Conservation (phyloP, 2,888 invertebrate species). For the Tetrapedia diversipes region DNA sequence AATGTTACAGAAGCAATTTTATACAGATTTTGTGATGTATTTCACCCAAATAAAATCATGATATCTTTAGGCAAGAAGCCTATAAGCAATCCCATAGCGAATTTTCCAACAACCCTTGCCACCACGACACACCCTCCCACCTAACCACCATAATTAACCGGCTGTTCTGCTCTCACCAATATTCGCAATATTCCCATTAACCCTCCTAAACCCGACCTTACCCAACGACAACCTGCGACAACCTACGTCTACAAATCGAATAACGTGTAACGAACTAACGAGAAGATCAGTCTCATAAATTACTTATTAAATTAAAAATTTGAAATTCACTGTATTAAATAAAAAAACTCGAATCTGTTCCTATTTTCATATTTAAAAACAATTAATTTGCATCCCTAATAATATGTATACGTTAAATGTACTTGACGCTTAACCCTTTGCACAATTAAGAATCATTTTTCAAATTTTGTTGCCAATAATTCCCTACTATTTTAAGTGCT, state of each 20-base stretch:
- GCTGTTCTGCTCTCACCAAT: constrained; percentile 70
- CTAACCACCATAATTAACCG: constrained; percentile 72
- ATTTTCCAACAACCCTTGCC: constrained; percentile 50
- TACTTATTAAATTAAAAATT: neutral
- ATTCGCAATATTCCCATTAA: constrained; percentile 77
- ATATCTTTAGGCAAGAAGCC: too few relatives aligned
- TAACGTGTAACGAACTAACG: constrained; percentile 75
- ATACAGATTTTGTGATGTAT: neutral
- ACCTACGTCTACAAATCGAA: constrained; percentile 73
- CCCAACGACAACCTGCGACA: constrained; percentile 63
- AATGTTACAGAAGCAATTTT: neutral
- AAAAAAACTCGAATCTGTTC: too few relatives aligned
- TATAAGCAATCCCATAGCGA: constrained; percentile 35
- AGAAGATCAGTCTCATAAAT: too few relatives aligned
- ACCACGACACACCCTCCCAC: constrained; percentile 27
- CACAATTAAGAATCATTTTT: too few relatives aligned
- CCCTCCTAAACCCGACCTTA: constrained; percentile 68
- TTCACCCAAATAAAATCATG: neutral
- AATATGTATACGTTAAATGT: too few relatives aligned
- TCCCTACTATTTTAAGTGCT: too few relatives aligned
- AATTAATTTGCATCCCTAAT: too few relatives aligned
- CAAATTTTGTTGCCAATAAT: too few relatives aligned
- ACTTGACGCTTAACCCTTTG: too few relatives aligned
- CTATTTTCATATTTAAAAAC: too few relatives aligned
- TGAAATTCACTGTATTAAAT: neutral